Evolutionary conservation across 2,113 vertebrate species (phyloP).

Genomic region (Capra hircus): DNA sequence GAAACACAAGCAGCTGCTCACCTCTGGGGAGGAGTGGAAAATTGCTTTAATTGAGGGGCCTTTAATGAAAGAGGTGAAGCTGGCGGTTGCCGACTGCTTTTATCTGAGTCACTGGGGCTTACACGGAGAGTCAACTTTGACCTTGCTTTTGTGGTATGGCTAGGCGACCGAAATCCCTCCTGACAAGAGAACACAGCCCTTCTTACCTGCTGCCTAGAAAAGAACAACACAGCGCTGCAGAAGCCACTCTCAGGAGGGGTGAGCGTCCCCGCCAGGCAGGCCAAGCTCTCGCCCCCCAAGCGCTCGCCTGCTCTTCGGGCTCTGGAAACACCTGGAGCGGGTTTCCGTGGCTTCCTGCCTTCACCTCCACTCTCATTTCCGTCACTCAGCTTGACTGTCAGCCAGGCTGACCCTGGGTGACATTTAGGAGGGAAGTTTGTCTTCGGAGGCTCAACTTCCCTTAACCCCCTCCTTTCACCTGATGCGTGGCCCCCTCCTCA

Average conservation of each 20-base stretch:
- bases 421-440: neutral
- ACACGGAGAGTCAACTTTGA: constrained; percentile 44
- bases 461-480: neutral
- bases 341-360: neutral
- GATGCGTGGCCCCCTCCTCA: fast-evolving
- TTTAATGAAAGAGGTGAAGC: constrained; percentile 62
- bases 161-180: neutral
- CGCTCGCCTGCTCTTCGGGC: neutral
- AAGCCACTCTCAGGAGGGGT: neutral
- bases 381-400: neutral
- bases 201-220: neutral
- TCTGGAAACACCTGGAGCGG: neutral
- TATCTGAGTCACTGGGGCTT: constrained; percentile 30
- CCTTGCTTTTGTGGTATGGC: constrained; percentile 46
- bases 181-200: neutral
- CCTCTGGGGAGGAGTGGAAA: constrained; percentile 54
- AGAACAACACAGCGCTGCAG: neutral
- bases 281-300: neutral
- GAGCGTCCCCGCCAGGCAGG: neutral
- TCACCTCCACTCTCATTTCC: neutral
- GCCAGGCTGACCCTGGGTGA: neutral
- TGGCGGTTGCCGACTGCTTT: constrained; percentile 49
- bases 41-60: constrained; percentile 71
- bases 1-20: constrained; percentile 53
- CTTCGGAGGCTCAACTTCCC: neutral